A percentile compares a stretch with the other conserved stretches of the same genome.
Evolutionary conservation across 2,888 invertebrate genomes (phyloP).

Genomic region (Cryptus armator): DNA sequence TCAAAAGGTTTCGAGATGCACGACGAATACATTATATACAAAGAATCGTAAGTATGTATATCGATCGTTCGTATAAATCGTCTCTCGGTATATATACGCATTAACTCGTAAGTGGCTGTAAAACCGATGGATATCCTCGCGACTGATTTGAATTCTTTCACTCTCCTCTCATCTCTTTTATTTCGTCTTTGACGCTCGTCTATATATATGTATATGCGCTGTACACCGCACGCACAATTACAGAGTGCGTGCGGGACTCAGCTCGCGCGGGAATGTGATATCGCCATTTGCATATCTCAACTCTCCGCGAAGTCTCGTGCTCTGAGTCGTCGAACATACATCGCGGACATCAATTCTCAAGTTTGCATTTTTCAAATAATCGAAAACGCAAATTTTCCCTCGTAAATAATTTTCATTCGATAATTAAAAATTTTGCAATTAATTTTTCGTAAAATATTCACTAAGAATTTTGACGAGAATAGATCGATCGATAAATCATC

Average conservation of each 20-base stretch:
- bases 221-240: slow-evolving; percentile 39
- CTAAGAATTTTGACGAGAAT: background rate
- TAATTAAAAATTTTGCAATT: background rate
- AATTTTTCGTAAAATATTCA: background rate
- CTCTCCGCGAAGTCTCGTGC: slow-evolving; percentile 27
- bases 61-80: slow-evolving; percentile 54
- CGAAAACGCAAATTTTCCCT: background rate
- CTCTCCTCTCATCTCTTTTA: slow-evolving; percentile 9
- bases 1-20: slow-evolving; percentile 26
- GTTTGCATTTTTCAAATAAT: background rate
- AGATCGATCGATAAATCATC: background rate
- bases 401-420: background rate
- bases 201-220: background rate
- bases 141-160: slow-evolving; percentile 41
- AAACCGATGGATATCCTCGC: slow-evolving; percentile 53
- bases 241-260: slow-evolving; percentile 49
- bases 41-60: slow-evolving; percentile 24
- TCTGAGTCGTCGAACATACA: slow-evolving; percentile 10
- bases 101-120: slow-evolving; percentile 53
- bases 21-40: slow-evolving; percentile 19
- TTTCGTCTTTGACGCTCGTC: slow-evolving; percentile 5
- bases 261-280: slow-evolving; percentile 55
- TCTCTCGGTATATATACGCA: slow-evolving; percentile 38
- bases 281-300: slow-evolving; percentile 58
- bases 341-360: slow-evolving; percentile 4